Evolutionary conservation across 2,888 invertebrate genomes (phyloP).

Genomic region (Synanthedon andrenaeformis): DNA sequence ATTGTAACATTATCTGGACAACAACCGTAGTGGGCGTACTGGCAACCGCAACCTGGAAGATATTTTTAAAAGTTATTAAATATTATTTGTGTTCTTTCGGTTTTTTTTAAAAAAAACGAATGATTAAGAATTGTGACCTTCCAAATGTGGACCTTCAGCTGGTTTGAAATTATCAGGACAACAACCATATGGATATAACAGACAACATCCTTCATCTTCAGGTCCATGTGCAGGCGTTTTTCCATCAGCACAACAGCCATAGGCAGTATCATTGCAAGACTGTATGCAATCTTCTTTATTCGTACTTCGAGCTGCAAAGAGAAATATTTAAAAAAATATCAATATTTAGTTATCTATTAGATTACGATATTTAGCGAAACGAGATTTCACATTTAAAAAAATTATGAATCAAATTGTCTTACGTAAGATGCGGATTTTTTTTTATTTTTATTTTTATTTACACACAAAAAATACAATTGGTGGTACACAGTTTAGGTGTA

Average conservation of each 20-base stretch:
- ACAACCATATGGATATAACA: slow-evolving; percentile 82
- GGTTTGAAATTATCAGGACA: slow-evolving; percentile 89
- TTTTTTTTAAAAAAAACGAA: too few species aligned
- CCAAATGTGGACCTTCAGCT: slow-evolving; percentile 82
- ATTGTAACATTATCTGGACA: slow-evolving; percentile 86
- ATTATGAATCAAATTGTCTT: too few species aligned
- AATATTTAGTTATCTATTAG: neutral
- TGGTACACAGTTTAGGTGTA: too few species aligned
- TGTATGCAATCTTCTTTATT: slow-evolving; percentile 80
- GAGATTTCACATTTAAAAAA: too few species aligned
- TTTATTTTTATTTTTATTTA: too few species aligned
- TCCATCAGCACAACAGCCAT: slow-evolving; percentile 91
- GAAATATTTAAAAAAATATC: neutral
- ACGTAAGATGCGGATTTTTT: too few species aligned
- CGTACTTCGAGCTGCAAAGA: slow-evolving; percentile 72
- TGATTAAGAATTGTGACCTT: slow-evolving; percentile 53
- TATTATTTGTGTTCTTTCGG: neutral
- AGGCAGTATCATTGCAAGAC: slow-evolving; percentile 75
- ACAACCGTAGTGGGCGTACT: slow-evolving; percentile 82
- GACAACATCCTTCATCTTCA: slow-evolving; percentile 84
- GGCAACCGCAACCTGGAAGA: slow-evolving; percentile 82
- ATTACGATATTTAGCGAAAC: too few species aligned
- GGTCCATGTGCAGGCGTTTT: slow-evolving; percentile 88
- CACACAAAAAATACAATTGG: too few species aligned
- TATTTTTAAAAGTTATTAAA: neutral